phyloP scores from a whole-genome alignment of 2,113 vertebrate genomes.

The Pyrgilauda ruficollis region DNA sequence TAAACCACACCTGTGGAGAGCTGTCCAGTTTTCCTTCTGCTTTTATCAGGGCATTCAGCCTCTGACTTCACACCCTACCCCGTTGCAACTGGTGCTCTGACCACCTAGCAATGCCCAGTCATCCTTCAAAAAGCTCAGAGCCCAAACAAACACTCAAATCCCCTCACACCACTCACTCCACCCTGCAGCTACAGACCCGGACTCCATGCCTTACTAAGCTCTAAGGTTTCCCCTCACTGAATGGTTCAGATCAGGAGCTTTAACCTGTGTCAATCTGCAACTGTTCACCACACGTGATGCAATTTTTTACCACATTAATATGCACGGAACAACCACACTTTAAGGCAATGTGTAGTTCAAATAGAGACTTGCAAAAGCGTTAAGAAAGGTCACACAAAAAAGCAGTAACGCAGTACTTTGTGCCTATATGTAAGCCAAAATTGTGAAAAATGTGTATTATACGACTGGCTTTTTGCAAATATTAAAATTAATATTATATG shows the following conservation, averaged over 20 bases:
- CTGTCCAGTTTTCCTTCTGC: background rate
- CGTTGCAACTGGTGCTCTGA: background rate
- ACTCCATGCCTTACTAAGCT: background rate
- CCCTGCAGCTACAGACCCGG: background rate
- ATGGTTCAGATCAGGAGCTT: background rate
- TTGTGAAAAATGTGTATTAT: too few species aligned
- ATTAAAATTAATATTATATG: too few species aligned
- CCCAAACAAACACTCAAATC: background rate
- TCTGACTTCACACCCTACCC: background rate
- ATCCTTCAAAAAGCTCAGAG: background rate
- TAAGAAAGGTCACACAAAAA: background rate
- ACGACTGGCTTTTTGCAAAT: too few species aligned
- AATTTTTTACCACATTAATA: background rate
- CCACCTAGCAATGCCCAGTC: too few species aligned
- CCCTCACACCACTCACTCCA: fast-evolving
- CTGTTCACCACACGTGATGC: background rate
- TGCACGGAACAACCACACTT: background rate
- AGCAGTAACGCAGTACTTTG: fast-evolving
- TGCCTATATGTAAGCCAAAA: background rate
- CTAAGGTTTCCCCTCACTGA: background rate
- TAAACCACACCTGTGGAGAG: background rate
- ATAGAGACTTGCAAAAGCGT: background rate
- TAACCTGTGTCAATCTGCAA: background rate
- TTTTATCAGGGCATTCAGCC: background rate
- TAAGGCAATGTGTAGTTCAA: background rate